These are phyloP conservation scores for Holothuria glaberrima DNA, from an alignment of 35 echinoderm and acorn worm species.

Conservation along the genomic window DNA sequence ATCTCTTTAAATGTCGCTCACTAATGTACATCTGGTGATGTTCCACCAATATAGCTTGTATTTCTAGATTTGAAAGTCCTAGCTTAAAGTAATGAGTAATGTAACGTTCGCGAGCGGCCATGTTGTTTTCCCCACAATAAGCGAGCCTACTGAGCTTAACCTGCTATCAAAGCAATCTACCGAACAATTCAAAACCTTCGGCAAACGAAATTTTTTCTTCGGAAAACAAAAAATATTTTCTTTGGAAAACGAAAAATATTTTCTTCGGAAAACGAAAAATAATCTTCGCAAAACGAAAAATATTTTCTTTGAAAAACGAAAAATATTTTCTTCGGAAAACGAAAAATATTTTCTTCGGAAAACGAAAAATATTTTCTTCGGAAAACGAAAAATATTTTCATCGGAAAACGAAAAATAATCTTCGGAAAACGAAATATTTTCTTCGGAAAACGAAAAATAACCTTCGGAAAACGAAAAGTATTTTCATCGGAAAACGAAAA, in stretches of 20 bases:
- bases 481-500: too few species aligned
- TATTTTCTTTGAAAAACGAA: too few species aligned
- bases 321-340: too few species aligned
- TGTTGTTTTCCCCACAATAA: neutral
- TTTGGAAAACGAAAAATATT: too few species aligned
- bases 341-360: too few species aligned
- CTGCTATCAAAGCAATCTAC: too few species aligned
- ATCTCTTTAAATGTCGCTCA: neutral
- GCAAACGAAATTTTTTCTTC: slow-evolving; percentile 17
- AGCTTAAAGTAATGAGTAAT: slow-evolving; percentile 27
- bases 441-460: too few species aligned
- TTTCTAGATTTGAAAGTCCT: slow-evolving; percentile 44
- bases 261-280: neutral
- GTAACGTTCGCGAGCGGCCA: neutral
- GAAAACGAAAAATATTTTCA: neutral
- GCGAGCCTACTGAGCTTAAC: neutral
- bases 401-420: too few species aligned
- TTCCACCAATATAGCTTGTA: slow-evolving; percentile 18
- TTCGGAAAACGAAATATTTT: neutral
- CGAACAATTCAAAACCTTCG: too few species aligned
- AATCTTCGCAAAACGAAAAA: too few species aligned
- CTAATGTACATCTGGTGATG: slow-evolving; percentile 19
- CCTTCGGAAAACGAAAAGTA: too few species aligned
- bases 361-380: too few species aligned
- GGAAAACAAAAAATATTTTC: neutral